Evolutionary conservation across 1,140 invertebrate genomes (phyloP), one percentile per base, ranked within the genome.

Genomic region (Zaprionus camerounensis): DNA sequence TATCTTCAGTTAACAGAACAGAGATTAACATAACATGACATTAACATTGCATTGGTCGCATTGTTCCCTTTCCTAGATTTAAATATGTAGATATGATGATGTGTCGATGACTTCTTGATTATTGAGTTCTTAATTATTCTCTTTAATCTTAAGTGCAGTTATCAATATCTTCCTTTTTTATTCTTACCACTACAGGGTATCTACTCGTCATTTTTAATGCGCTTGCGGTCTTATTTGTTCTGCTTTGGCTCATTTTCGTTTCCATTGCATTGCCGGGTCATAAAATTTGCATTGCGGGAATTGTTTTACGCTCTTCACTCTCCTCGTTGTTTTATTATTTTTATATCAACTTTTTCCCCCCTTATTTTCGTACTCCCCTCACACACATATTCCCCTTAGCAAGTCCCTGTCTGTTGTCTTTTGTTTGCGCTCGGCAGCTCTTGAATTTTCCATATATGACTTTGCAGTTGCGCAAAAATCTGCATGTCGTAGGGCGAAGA

Each of bases 251-350:
- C 58, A 41, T 36, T 70, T 71, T 61, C 51, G 53, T 64, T 53
- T 62, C 56, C 63, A 53, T 75, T 80, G 65, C 65, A 62, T 53
- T 41, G 75, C 22, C 20, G 55, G 44, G 34, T 66, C 83, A 73
- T 75, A 56, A 70, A 87, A 86, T 71, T 82, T 82, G 63, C 83
- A 86, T 87, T 73, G 58, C 69, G 73, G 49, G 80, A 86, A 87
- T 83, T 80, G 80, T 75, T 57, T 69, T 49, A 41, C 51, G 15
- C 49, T 49, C 49, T 36, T 57, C 41, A 11, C n/a, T n/a, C n/a
- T n/a, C 17, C 2, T 46, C 9, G 26, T 67, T 28, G 59, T 31
- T 24, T 38, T 49, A 22, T 31, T 67, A 56, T 56, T n/a, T 56
- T n/a, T 28, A 28, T 31, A 56, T 56, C 22, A 22, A 12, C 20